phyloP scores from a whole-genome alignment of 2,888 invertebrate species.

The Cephus runcator region DNA sequence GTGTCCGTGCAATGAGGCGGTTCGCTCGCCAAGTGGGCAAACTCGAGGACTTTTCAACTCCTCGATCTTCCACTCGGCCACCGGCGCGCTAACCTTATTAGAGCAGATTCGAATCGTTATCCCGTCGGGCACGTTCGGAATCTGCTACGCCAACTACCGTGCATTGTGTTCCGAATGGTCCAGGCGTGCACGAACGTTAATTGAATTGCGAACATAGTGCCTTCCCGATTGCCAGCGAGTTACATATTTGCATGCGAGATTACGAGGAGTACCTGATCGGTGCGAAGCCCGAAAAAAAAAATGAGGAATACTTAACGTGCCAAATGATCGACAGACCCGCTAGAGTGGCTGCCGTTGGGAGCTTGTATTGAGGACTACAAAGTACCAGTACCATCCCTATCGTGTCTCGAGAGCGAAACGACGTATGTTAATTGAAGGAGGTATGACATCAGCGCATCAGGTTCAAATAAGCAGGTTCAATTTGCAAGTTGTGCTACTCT shows the following conservation, averaged over 20 bases:
- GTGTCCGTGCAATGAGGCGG: neutral
- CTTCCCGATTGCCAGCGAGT: neutral
- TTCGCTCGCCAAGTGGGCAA: slow-evolving; percentile 33
- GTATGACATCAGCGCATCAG: neutral
- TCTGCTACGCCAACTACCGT: neutral
- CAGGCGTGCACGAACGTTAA: neutral
- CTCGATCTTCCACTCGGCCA: slow-evolving; percentile 21
- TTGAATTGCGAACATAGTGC: neutral
- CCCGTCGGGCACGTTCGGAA: slow-evolving; percentile 24
- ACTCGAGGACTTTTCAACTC: slow-evolving; percentile 33
- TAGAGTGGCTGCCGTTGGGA: neutral
- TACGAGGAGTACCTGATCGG: neutral
- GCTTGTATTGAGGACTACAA: neutral
- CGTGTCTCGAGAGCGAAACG: neutral
- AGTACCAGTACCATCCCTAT: neutral
- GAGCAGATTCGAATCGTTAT: slow-evolving; percentile 45
- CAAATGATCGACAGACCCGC: neutral
- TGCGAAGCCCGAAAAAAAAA: neutral
- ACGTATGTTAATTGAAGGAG: neutral
- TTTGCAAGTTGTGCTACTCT: slow-evolving; percentile 17
- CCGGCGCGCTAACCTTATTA: slow-evolving; percentile 55
- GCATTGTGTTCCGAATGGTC: neutral
- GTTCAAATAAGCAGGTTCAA: slow-evolving; percentile 25
- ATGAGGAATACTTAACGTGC: neutral
- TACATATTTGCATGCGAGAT: neutral